Percentiles rank a stretch among this genome's conserved stretches.
Evolutionary conservation across 1,140 invertebrate species (phyloP).

Genomic region (Choristoneura fumiferana): DNA sequence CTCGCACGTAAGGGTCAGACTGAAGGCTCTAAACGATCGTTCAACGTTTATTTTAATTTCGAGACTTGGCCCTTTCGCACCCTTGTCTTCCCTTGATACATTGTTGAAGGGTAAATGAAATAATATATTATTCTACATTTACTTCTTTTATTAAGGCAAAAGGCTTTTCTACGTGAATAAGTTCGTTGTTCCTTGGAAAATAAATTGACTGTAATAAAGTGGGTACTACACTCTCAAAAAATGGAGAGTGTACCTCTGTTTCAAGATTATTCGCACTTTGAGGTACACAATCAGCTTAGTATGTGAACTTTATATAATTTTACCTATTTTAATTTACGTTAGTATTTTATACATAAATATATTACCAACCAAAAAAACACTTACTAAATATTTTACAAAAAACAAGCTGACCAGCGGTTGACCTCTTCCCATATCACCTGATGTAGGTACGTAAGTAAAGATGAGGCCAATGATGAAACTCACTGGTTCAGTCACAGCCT

Average conservation of each 20-base stretch:
- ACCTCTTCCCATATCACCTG: too few species aligned
- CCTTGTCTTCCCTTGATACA: conserved; percentile 37
- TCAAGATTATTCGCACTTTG: too few species aligned
- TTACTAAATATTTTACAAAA: too few species aligned
- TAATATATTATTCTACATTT: conserved; percentile 38
- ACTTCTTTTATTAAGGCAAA: conserved; percentile 39
- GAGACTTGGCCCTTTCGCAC: conserved; percentile 59
- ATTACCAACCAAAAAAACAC: too few species aligned
- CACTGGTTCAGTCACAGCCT: too few species aligned
- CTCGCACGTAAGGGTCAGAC: conserved; percentile 25
- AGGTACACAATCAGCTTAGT: too few species aligned
- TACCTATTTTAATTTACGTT: too few species aligned
- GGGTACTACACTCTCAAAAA: background rate
- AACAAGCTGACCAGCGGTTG: too few species aligned
- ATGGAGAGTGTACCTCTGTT: background rate
- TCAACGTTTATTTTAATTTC: conserved; percentile 71
- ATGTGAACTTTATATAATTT: too few species aligned
- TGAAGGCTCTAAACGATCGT: conserved; percentile 61
- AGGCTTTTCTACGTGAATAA: conserved; percentile 9
- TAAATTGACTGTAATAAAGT: conserved; percentile 2
- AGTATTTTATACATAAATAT: too few species aligned
- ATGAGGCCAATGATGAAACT: too few species aligned
- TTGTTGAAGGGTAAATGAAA: conserved; percentile 38
- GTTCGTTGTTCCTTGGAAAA: conserved; percentile 4
- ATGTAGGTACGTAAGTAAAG: too few species aligned